Evolutionary conservation across 2,888 invertebrate genomes (phyloP), one percentile per base, ranked within the genome.

Genomic region (Homarus gammarus): DNA sequence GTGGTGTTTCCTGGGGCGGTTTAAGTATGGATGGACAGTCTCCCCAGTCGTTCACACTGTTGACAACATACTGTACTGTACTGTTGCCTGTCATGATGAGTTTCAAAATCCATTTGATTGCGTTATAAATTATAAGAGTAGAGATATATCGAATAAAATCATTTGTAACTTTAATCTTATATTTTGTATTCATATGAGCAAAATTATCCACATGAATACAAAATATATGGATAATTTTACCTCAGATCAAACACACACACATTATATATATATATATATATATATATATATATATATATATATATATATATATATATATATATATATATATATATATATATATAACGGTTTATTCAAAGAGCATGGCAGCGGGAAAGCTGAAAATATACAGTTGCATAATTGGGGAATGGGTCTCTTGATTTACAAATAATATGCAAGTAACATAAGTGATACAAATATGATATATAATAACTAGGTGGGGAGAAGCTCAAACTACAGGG

Each of bases 241-340:
- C 36, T 77, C 22, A 27, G 27, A 10, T 27, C 31, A 78, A 27
- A 49, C 31, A n/a, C 31, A 49, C 51, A 51, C 31, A 78, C 49
- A 51, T 49, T 40, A 77, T 77, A 77, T 77, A 77, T 77, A 77
- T 77, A 77, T 40, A 77, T 77, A 77, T 40, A 77, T 77, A 77
- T 77, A 77, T 49, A 77, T 77, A 77, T 77, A 77, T 77, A 77
- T 77, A 77, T 77, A 77, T 77, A 77, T 77, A 77, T 77, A 77
- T 77, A 77, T 49, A 77, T 49, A 77, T 40, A 77, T 77, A 77
- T 77, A 77, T 77, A 77, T 77, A 77, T 40, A 77, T 75, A 38
- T 75, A 36, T 77, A 49, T 78, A 78, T 49, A 78, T 78, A 78
- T 78, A 49, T 49, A 78, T 49, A 49, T 49, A 44, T 49, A 78